phyloP scores from a whole-genome alignment of 2,797 vertebrate species.

The Sciaenops ocellatus region DNA sequence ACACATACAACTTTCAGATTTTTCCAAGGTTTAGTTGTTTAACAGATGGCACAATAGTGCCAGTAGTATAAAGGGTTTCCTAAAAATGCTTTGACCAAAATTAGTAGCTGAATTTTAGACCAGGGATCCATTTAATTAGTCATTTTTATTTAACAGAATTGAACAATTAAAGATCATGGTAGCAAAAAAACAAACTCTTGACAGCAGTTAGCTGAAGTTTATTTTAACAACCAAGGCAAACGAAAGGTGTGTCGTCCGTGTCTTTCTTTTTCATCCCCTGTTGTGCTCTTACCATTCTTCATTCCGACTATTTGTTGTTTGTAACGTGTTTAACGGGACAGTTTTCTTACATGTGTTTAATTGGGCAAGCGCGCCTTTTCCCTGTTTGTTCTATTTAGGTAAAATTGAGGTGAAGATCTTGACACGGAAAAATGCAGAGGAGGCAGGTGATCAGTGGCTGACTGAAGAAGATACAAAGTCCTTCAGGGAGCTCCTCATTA shows the following conservation, averaged over 20 bases:
- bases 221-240: slow-evolving; percentile 9
- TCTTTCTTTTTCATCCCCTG: slow-evolving; percentile 55
- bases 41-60: background rate
- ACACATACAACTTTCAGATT: slow-evolving; percentile 15
- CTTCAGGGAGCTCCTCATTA: slow-evolving; percentile 95
- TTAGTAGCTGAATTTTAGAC: background rate
- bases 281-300: slow-evolving; percentile 46
- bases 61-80: background rate
- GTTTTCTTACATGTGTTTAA: slow-evolving; percentile 7
- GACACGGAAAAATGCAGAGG: slow-evolving; percentile 86
- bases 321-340: background rate
- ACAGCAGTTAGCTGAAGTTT: background rate
- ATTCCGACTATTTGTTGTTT: slow-evolving; percentile 8
- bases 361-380: background rate
- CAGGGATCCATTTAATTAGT: background rate
- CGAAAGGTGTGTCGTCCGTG: slow-evolving; percentile 46
- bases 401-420: slow-evolving; percentile 97
- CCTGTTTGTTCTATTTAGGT: slow-evolving; percentile 76
- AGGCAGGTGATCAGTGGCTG: slow-evolving; percentile 91
- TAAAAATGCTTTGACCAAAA: background rate
- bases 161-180: background rate
- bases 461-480: slow-evolving; percentile 95
- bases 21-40: background rate
- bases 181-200: background rate
- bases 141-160: background rate